Percentiles rank a stretch among this genome's conserved stretches.
These are phyloP conservation scores for Sinocyclocheilus rhinocerous DNA, from an alignment of 2,113 vertebrate genomes.

Conservation along the genomic window DNA sequence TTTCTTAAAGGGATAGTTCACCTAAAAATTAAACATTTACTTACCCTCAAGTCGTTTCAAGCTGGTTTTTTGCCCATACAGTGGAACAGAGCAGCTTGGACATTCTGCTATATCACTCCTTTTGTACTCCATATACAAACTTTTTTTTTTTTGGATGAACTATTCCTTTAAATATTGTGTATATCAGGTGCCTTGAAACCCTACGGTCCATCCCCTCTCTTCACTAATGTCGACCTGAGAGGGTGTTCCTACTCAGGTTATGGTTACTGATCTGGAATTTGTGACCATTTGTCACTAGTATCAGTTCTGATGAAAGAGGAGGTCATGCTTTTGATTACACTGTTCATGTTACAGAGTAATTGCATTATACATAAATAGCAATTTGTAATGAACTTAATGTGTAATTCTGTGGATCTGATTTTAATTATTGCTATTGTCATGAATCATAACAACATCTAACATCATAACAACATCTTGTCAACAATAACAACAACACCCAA, in stretches of 20 bases:
- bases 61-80: background rate
- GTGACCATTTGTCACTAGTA: slow-evolving; percentile 7
- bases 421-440: background rate
- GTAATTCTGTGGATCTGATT: background rate
- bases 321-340: slow-evolving; percentile 65
- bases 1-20: slow-evolving; percentile 11
- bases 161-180: background rate
- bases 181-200: slow-evolving; percentile 77
- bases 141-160: background rate
- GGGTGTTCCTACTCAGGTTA: slow-evolving; percentile 42
- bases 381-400: background rate
- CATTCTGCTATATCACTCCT: background rate
- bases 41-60: background rate
- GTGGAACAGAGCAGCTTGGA: background rate
- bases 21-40: background rate
- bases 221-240: slow-evolving; percentile 75
- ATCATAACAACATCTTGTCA: too few relatives aligned
- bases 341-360: slow-evolving; percentile 29
- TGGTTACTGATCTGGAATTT: background rate
- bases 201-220: slow-evolving; percentile 60
- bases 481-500: too few relatives aligned
- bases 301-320: slow-evolving; percentile 12
- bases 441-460: background rate
- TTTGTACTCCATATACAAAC: background rate
- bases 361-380: background rate